Evolutionary conservation across 2,797 vertebrate species (phyloP), one percentile per base, ranked within the genome.

Genomic region (Coreius guichenoti): DNA sequence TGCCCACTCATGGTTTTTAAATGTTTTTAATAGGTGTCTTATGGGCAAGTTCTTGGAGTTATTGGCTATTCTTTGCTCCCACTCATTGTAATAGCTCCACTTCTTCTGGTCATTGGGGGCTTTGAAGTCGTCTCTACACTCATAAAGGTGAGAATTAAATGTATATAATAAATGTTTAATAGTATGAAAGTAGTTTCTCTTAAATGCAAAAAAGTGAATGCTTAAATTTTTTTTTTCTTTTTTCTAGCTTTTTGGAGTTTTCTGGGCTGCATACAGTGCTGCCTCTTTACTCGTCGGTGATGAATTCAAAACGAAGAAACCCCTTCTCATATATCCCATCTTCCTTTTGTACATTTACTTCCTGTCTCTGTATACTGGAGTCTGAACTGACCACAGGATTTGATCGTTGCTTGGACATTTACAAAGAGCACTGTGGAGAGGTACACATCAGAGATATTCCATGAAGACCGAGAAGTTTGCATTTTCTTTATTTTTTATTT

Each of bases 261-360:
- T 99, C 92, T 99, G 98, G 98, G 98, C 98, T 88, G 98, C 98
- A 0, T 99, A 99, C 95, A 99, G 98, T 82, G 98, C 98, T 81
- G 98, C 98, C 82, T 99, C 98, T 1, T 95, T 99, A 93, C 96
- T 99, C 54, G 98, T 98, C 5, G 97, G 98, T 89, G 98, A 99
- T 94, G 98, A 99, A 93, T 99, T 99, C 93, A 99, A 99, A 95
- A 99, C 97, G 1, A 99, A 99, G 97, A 99, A 99, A 92, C 98
- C 98, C 86, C 97, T 99, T 45, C 97, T 99, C 94, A 99, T 99
- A 93, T 99, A 99, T 92, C 98, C 98, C 74, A 99, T 99, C 91
- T 97, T 99, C 92, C 96, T 99, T 94, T 94, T 99, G 95, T 99
- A 99, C 91, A 99, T 99, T 93, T 99, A 99, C 95, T 99, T 99